Base-by-base conservation (phyloP, 2,797 vertebrate species). In the Lagodon rhomboides region DNA sequence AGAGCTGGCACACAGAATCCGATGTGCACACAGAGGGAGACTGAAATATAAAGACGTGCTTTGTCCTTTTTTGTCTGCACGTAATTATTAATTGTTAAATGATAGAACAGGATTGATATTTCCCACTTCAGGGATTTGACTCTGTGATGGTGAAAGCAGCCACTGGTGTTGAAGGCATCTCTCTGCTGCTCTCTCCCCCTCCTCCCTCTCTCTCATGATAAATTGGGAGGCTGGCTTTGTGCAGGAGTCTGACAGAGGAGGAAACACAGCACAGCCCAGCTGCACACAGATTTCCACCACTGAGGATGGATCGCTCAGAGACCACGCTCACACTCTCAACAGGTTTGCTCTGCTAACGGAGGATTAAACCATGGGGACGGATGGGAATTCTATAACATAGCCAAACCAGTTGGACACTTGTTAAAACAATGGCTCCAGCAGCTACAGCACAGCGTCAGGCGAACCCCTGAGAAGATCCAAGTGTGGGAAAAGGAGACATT, bases 151-250 rank as follows among this genome's bases (percentile, higher is more conserved):
- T 61, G 27, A 50, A 84, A 18, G 68, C 77, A 83, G 72, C 92
- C 90, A 91, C 87, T 93, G 59, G 83, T 17, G 15, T 78, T 22
- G 38, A 80, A 61, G 68, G 76, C 76, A 58, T 63, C 65, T 61
- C 70, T 13, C 13, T n/a, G 59, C 25, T 51, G 23, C 65, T 1
- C 53, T n/a, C 68, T 41, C 34, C 43, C 68, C 2, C 43, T 11
- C 66, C 38, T 38, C 38, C 38, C 67, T 17, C 68, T 34, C 49
- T 22, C 73, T 62, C 5, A 12, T 87, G 75, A 92, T 91, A 88
- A 85, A 93, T 88, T 82, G 80, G 83, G 85, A 93, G 91, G 89
- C 85, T 85, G 94, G 89, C 85, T 93, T 77, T 91, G 78, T 83
- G 83, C 59, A 66, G 75, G 70, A 84, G 75, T 68, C 88, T 85